Evolutionary conservation across 2,888 invertebrate genomes (phyloP).

Genomic region (Lordiphosa andalusiaca): DNA sequence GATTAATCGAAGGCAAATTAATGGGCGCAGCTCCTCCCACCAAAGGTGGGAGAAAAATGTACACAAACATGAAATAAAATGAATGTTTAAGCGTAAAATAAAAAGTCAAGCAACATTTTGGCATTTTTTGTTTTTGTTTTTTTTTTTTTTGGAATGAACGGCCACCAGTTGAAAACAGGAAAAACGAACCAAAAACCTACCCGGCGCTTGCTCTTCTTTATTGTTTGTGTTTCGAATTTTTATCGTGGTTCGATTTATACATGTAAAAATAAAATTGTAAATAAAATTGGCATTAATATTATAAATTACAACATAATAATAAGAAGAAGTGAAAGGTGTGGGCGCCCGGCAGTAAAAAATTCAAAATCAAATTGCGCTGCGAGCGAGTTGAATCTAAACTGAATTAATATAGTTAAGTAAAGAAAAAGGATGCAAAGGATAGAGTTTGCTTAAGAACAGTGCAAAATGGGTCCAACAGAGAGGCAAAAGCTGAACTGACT

Average conservation of each 20-base stretch:
- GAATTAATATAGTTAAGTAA: neutral
- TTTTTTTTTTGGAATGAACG: neutral
- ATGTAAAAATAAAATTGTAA: conserved; percentile 52
- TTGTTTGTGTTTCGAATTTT: conserved; percentile 27
- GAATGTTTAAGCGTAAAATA: neutral
- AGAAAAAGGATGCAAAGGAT: neutral
- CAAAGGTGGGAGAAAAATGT: neutral
- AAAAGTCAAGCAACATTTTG: conserved; percentile 16
- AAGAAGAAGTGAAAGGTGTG: neutral
- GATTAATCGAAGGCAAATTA: conserved; percentile 2
- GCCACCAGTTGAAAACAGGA: conserved; percentile 29
- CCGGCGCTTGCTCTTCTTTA: conserved; percentile 60
- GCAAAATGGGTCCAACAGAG: no score
- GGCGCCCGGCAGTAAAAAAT: conserved; percentile 20
- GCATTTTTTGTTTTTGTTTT: neutral
- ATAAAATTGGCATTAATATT: conserved; percentile 24
- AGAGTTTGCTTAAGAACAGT: no score
- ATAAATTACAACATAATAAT: no score
- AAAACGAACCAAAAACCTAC: conserved; percentile 56
- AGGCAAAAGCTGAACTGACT: no score
- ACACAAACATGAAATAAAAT: neutral
- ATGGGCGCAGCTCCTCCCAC: no score
- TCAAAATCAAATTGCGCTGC: conserved; percentile 21
- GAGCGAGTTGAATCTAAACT: neutral
- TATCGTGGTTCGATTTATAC: conserved; percentile 40